phyloP scores from a whole-genome alignment of 2,888 invertebrate species.

The Fragum fragum region DNA sequence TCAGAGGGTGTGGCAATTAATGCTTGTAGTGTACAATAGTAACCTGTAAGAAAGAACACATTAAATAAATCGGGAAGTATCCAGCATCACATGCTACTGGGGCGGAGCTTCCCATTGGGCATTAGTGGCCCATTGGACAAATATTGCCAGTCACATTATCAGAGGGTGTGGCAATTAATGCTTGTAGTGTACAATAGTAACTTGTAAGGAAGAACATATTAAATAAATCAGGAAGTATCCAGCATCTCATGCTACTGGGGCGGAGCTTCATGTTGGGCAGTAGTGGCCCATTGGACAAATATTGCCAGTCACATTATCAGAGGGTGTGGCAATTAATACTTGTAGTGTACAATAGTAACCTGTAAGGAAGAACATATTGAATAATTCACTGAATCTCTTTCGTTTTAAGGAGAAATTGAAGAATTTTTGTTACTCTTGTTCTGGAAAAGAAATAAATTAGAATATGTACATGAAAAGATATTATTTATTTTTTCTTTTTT shows the following conservation, averaged over 20 bases:
- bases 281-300: conserved; percentile 83
- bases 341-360: conserved; percentile 82
- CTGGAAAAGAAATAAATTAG: too few relatives aligned
- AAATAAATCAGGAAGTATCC: conserved; percentile 78
- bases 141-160: conserved; percentile 81
- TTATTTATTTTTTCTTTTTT: too few relatives aligned
- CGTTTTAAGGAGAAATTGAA: too few relatives aligned
- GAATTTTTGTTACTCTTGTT: too few relatives aligned
- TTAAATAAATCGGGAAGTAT: conserved; percentile 74
- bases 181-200: conserved; percentile 79
- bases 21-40: conserved; percentile 80
- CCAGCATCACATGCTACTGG: conserved; percentile 77
- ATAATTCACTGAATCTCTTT: too few relatives aligned
- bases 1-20: conserved; percentile 76
- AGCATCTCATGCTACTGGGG: conserved; percentile 73
- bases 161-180: conserved; percentile 74
- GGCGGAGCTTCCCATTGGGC: conserved; percentile 74
- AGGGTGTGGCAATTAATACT: conserved; percentile 75
- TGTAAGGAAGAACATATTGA: conserved; percentile 1
- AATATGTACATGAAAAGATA: too few relatives aligned
- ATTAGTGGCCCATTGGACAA: conserved; percentile 84
- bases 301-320: conserved; percentile 80
- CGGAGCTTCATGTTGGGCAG: conserved; percentile 78
- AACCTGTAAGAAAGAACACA: conserved; percentile 64
- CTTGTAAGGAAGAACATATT: conserved; percentile 59